Conservation (phyloP, 2,888 invertebrate genomes). For the Encarsia formosa region DNA sequence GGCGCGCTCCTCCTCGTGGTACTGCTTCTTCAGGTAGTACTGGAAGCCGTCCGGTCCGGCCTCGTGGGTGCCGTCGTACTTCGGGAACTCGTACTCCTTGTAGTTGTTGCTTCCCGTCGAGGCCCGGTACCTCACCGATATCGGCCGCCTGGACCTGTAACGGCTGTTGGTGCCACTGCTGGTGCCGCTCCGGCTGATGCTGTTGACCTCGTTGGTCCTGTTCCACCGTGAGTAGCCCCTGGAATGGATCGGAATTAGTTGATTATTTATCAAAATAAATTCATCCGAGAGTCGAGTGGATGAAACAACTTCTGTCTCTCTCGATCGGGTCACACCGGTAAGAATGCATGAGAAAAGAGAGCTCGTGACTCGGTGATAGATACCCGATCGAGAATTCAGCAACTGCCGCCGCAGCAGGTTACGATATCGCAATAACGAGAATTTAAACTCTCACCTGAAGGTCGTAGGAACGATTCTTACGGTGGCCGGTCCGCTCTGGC, state of each 20-base stretch:
- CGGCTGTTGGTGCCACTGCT: background rate
- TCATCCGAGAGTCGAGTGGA: too few relatives aligned
- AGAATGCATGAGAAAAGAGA: too few relatives aligned
- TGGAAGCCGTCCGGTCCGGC: constrained; percentile 61
- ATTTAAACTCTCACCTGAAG: constrained; percentile 12
- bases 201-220: constrained; percentile 1
- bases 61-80: constrained; percentile 26
- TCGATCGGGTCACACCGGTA: too few relatives aligned
- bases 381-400: too few relatives aligned
- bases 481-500: constrained; percentile 17
- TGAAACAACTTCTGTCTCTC: too few relatives aligned
- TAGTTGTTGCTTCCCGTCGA: too few relatives aligned
- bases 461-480: constrained; percentile 1
- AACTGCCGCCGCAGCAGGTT: too few relatives aligned
- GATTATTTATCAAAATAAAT: too few relatives aligned
- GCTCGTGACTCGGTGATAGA: too few relatives aligned
- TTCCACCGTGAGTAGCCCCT: constrained; percentile 24
- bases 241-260: too few relatives aligned
- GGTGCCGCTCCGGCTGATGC: background rate
- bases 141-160: background rate
- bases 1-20: constrained; percentile 68
- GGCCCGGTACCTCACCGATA: background rate
- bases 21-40: constrained; percentile 79
- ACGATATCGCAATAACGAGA: too few relatives aligned
- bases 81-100: constrained; percentile 28